Conservation (phyloP, 2,113 vertebrate genomes). For the Microtus oregoni region DNA sequence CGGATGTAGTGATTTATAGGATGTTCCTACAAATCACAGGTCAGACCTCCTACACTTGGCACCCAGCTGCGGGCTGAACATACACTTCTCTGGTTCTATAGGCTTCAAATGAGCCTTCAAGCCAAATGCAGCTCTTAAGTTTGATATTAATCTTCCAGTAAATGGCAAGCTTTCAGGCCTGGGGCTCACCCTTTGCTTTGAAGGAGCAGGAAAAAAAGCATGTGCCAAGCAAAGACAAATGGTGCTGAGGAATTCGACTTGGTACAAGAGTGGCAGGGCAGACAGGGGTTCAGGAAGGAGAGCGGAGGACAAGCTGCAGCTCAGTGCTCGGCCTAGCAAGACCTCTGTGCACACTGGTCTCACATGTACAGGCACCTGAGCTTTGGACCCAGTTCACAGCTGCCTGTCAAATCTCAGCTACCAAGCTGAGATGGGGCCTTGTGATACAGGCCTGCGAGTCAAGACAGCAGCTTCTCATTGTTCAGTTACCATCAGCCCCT, state of each 20-base stretch:
- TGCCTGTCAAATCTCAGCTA: not conserved
- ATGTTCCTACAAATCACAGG: not conserved
- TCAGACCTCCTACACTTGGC: conserved; percentile 12
- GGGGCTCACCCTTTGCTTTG: conserved; percentile 10
- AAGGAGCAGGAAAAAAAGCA: conserved; percentile 3
- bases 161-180: conserved; percentile 52
- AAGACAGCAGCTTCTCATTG: not conserved
- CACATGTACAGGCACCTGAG: fast-evolving
- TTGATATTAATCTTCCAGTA: conserved; percentile 44
- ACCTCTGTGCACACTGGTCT: not conserved
- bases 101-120: not conserved
- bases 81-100: not conserved
- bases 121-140: conserved; percentile 18
- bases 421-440: not conserved
- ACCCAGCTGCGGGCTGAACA: not conserved
- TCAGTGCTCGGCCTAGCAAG: not conserved
- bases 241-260: not conserved
- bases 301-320: not conserved
- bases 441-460: not conserved
- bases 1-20: not conserved
- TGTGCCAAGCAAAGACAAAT: not conserved
- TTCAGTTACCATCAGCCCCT: not conserved
- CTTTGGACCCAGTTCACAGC: not conserved
- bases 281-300: not conserved
- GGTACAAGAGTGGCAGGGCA: not conserved